Evolutionary conservation across 2,113 vertebrate genomes (phyloP).

Genomic region (Peromyscus leucopus): DNA sequence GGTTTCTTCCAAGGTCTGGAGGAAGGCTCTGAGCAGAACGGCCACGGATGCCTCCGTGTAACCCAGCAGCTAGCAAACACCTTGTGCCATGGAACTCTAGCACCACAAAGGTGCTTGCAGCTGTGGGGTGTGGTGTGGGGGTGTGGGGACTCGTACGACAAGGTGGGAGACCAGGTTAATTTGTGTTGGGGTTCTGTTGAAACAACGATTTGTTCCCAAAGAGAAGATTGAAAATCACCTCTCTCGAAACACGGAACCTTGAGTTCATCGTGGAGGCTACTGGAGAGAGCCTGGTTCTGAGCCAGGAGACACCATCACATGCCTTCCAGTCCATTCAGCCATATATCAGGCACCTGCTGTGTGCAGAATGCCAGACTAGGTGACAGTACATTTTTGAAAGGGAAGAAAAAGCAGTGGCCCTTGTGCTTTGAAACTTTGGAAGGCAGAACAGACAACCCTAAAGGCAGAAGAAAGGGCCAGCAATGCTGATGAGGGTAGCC

Average conservation of each 20-base stretch:
- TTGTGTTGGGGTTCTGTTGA: neutral
- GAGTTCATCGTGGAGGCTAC: neutral
- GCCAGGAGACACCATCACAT: neutral
- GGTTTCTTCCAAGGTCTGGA: neutral
- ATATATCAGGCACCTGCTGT: neutral
- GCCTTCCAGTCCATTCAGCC: neutral
- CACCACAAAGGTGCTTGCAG: neutral
- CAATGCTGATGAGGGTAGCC: neutral
- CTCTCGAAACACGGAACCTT: neutral
- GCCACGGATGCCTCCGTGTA: neutral
- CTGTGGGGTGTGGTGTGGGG: no score
- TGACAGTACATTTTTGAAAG: neutral
- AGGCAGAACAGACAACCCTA: neutral
- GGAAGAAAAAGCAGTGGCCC: neutral
- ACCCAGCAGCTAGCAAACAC: neutral
- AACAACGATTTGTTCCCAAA: conserved; percentile 19
- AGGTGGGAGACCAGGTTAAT: neutral
- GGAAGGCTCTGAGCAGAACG: neutral
- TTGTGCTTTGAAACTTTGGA: neutral
- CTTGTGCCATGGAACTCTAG: neutral
- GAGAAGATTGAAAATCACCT: neutral
- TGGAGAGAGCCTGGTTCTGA: neutral
- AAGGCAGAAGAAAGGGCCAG: neutral
- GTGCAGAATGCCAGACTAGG: neutral
- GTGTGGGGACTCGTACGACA: no score